These are phyloP conservation scores for Proteles cristata DNA, from an alignment of 2,113 vertebrate species.

Conservation along the genomic window DNA sequence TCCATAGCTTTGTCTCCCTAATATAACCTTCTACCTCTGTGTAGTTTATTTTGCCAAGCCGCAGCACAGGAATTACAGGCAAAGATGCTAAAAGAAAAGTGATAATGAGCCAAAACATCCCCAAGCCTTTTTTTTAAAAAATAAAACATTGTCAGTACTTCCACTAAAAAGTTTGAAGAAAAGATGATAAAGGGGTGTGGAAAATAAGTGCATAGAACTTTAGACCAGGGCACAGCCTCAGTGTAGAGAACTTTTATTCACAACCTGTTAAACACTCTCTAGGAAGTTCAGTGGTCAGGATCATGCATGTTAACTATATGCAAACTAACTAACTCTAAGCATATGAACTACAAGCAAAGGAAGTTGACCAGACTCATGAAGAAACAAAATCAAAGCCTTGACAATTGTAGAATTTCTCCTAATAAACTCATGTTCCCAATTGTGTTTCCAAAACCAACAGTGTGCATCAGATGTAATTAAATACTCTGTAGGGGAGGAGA, in stretches of 20 bases:
- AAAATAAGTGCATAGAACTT: background rate
- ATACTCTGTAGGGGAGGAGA: background rate
- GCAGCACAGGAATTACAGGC: background rate
- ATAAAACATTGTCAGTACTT: background rate
- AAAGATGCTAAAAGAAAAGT: conserved; percentile 47
- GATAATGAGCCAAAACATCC: background rate
- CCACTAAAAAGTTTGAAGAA: background rate
- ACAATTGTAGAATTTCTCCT: background rate
- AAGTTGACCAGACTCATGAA: background rate
- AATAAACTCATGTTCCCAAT: background rate
- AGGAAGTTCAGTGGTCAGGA: background rate
- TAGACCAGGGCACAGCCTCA: background rate
- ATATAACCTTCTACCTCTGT: background rate
- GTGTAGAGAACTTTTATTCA: background rate
- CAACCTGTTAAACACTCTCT: background rate
- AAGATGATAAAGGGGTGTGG: background rate
- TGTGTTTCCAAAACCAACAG: conserved; percentile 11
- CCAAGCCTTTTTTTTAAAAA: background rate
- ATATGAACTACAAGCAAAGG: background rate
- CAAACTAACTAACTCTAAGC: background rate
- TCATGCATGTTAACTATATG: background rate
- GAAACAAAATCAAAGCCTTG: background rate
- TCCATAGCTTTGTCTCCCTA: background rate
- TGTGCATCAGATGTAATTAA: background rate
- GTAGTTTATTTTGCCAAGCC: background rate